Percentiles rank a stretch among this genome's conserved stretches.
Evolutionary conservation across 2,113 vertebrate genomes (phyloP).

Genomic region (Apus apus): DNA sequence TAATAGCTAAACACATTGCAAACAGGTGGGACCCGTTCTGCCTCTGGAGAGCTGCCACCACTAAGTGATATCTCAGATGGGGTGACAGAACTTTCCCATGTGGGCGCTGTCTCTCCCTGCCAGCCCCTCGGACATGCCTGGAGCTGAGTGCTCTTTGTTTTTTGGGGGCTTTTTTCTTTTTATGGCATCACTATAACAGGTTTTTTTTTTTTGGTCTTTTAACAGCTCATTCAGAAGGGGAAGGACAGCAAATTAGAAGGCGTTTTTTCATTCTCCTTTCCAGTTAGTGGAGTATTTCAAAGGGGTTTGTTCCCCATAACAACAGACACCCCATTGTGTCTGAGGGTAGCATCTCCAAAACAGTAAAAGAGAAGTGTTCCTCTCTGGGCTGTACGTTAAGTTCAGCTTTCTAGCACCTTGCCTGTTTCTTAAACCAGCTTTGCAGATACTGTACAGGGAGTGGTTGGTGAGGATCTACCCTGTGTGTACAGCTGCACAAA

Average conservation of each 20-base stretch:
- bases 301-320: not conserved
- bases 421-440: not conserved
- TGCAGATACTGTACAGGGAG: not conserved
- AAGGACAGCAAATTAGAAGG: constrained; percentile 67
- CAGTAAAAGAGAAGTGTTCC: not conserved
- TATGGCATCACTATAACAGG: constrained; percentile 78
- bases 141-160: constrained; percentile 80
- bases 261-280: not conserved
- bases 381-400: not conserved
- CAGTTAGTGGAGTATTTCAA: not conserved
- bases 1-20: constrained; percentile 87
- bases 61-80: constrained; percentile 84
- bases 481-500: not conserved
- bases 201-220: constrained; percentile 81
- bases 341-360: not conserved
- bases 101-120: constrained; percentile 81
- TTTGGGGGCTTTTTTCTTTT: constrained; percentile 65
- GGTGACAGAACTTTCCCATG: constrained; percentile 82
- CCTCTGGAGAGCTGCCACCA: constrained; percentile 82
- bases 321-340: not conserved
- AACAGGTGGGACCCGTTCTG: constrained; percentile 85
- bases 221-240: constrained; percentile 82
- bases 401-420: not conserved
- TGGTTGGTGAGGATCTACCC: not conserved
- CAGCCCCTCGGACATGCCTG: constrained; percentile 81